Evolutionary conservation across 2,113 vertebrate genomes (phyloP), one percentile per base, ranked within the genome.

Genomic region (Leuciscus idus): DNA sequence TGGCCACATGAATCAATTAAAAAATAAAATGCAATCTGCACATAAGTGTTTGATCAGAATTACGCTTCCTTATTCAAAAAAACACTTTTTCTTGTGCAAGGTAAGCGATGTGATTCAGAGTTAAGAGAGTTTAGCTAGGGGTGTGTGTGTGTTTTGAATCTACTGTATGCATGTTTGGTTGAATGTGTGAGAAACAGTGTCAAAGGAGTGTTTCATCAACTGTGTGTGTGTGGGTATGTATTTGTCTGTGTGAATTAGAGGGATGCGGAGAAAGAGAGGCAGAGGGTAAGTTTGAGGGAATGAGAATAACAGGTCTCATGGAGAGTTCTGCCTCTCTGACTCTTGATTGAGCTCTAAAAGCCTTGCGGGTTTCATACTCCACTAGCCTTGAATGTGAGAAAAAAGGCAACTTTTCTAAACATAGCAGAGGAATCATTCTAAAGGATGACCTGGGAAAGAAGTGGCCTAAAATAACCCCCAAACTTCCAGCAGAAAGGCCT

Each of bases 331-430:
- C 59, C 17, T 86, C 64, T 78, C 61, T 57, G 76, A 61, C 55
- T 81, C 55, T 75, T 82, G 70, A 36, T 73, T 73, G 43, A 72
- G 68, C 52, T 81, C 12, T 81, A 10, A 87, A 80, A 81, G 36
- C 76, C 83, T 57, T 59, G 23, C 46, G 76, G 81, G 75, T 84
- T 86, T 88, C 84, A 86, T 85, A 74, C 81, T 79, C 80, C 28
- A 30, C 84, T 84, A 33, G 81, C 26, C 64, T 66, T 78, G 59
- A 83, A 75, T 72, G 72, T 83, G 73, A 50, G 74, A 86, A 86
- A 80, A 70, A 52, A 80, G 64, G 33, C 55, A 75, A 64, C 84
- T 86, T 84, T 84, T 86, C 76, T 80, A 86, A 84, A 88, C 83
- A 85, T 82, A 68, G 57, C 77, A 43, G 64, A 57, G 74, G 78